Percentiles rank a stretch among this genome's conserved stretches.
phyloP scores from a whole-genome alignment of 2,113 vertebrate genomes.

The Otocyon megalotis region DNA sequence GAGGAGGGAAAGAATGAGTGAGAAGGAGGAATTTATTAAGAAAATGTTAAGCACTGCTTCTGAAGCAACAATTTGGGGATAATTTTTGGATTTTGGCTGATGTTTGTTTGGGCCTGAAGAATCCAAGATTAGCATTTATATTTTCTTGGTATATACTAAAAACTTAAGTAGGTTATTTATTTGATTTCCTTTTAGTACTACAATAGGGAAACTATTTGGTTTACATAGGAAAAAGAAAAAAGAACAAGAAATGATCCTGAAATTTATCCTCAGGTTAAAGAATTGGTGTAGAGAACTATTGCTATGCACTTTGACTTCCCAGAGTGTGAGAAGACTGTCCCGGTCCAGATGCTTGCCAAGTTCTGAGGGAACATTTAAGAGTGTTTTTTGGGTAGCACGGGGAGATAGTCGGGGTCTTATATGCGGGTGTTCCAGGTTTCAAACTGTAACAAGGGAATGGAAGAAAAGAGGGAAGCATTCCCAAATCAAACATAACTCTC shows the following conservation, averaged over 20 bases:
- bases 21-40: not conserved
- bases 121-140: slow-evolving; percentile 16
- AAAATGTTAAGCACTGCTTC: slow-evolving; percentile 40
- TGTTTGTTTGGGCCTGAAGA: slow-evolving; percentile 44
- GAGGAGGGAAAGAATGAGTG: not conserved
- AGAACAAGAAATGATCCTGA: slow-evolving; percentile 23
- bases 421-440: slow-evolving; percentile 79
- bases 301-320: slow-evolving; percentile 75
- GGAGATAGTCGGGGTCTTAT: slow-evolving; percentile 69
- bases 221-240: not conserved
- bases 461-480: slow-evolving; percentile 70
- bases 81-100: slow-evolving; percentile 10
- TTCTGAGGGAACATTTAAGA: slow-evolving; percentile 68
- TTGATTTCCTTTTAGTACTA: slow-evolving; percentile 49
- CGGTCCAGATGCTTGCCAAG: slow-evolving; percentile 68
- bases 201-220: slow-evolving; percentile 1
- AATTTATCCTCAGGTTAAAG: slow-evolving; percentile 52
- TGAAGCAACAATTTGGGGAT: slow-evolving; percentile 27
- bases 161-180: slow-evolving; percentile 43
- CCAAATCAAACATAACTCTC: slow-evolving; percentile 82
- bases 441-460: slow-evolving; percentile 65
- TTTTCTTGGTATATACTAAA: slow-evolving; percentile 49
- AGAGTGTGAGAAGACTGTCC: slow-evolving; percentile 76
- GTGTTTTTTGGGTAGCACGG: slow-evolving; percentile 66
- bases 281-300: slow-evolving; percentile 50